Percentiles rank a stretch among this genome's conserved stretches.
Conservation (phyloP, 2,113 vertebrate species). For the Nyctibius bracteatus region DNA sequence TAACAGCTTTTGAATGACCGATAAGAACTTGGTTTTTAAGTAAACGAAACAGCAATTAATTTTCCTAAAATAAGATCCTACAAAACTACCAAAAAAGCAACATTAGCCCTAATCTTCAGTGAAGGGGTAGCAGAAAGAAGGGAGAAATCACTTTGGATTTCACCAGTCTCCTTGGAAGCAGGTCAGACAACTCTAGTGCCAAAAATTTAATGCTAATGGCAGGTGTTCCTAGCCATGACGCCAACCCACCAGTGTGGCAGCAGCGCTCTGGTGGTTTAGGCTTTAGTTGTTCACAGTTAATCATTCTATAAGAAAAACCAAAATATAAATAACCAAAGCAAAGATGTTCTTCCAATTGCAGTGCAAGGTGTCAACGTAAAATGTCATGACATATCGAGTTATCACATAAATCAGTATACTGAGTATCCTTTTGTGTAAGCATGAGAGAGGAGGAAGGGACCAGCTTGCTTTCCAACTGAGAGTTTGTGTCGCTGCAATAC, state of each 20-base stretch:
- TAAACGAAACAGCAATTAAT: background rate
- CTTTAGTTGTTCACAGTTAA: background rate
- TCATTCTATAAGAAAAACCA: background rate
- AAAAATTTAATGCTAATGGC: background rate
- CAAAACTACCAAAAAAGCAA: background rate
- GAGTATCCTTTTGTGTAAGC: background rate
- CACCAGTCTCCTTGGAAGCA: background rate
- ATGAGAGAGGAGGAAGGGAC: background rate
- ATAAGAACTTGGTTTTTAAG: background rate
- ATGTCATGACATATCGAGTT: background rate
- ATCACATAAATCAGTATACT: background rate
- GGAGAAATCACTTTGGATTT: background rate
- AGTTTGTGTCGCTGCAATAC: background rate
- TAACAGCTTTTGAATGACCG: background rate
- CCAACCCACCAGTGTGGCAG: background rate
- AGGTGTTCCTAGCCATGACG: background rate
- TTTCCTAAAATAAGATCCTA: background rate
- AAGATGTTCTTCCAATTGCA: background rate
- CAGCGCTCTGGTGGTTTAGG: background rate
- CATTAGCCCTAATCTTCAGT: background rate
- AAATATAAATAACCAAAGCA: background rate
- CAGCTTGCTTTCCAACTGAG: background rate
- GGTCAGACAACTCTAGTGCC: background rate
- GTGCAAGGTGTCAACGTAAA: background rate
- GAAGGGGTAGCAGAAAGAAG: background rate